Base-by-base conservation (phyloP, 2,113 vertebrate species). In the Mohoua ochrocephala region DNA sequence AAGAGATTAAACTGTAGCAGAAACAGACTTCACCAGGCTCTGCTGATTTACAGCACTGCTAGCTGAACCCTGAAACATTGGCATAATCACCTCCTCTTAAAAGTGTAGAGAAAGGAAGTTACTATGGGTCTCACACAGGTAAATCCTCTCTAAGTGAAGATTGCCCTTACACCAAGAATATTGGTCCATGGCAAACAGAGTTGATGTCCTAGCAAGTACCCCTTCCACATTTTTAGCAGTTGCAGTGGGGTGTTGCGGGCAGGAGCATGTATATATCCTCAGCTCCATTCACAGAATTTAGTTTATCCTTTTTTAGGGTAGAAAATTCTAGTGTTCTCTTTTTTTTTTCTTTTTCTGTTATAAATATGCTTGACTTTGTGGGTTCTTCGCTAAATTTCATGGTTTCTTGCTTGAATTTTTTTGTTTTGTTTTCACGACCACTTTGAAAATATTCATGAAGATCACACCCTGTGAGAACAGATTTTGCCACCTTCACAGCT, bases 361-460 rank as follows among this genome's bases (percentile, higher is more conserved):
- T 27, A 23, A 91, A 44, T 92, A 75, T 20, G 4, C 42, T 91
- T 26, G 59, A 42, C 26, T 78, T 87, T n/a, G 10, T 59, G 33
- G 10, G 1, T 1, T 3, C 23, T 84, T 79, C 68, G 22, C 16
- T 77, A 35, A 61, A 73, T 90, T 77, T 65, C 28, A 63, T 85
- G 15, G 10, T 21, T 69, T 73, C 28, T 79, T 91, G 41, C 28
- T 42, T 61, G 49, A 31, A 20, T 15, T 33, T 68, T 71, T 64
- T 64, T n/a, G 24, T 78, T 50, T 74, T 94, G 42, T 74, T 95
- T 89, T 65, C 69, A 69, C 1, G 35, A 89, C 41, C 49, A 61
- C 31, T 95, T 93, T 89, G 22, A 96, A 88, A 92, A 76, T 61
- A 57, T 75, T 54, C 75, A 49, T 64, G n/a, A 96, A 69, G 53